Evolutionary conservation across 1,140 invertebrate genomes (phyloP), one percentile per base, ranked within the genome.

Genomic region (Eueides isabella): DNA sequence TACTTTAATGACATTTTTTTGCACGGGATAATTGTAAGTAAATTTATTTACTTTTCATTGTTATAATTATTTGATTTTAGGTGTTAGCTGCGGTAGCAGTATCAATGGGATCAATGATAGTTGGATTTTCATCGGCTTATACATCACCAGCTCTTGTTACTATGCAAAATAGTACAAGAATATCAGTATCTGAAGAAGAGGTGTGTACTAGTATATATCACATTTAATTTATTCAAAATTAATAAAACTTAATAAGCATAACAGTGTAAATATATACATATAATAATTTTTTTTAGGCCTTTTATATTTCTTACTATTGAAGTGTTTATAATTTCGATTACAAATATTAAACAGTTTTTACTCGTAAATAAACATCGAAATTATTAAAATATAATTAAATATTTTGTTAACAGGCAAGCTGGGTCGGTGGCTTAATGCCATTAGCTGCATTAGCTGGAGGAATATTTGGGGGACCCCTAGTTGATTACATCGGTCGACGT

Each of bases 371-470:
- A 11, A 38, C 5, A 38, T 38, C 31, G n/a, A n/a, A n/a, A n/a
- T n/a, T n/a, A n/a, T n/a, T n/a, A n/a, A n/a, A n/a, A n/a, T n/a
- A 14, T n/a, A 44, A 48, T 48, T 23, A 1, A 55, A 26, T 26
- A 11, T 55, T 55, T 26, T 23, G 11, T 26, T 44, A 4, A 31
- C 94, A 98, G 96, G 95, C 94, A 35, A 97, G 97, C 65, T 99
- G 98, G 98, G 96, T 99, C 70, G 97, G 97, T 38, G 97, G 97
- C 66, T 92, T 98, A 12, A 96, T 99, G 96, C 97, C 98, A 0
- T 86, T 99, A 63, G 96, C 97, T 67, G 98, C 97, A 9, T 90
- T 98, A 16, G 88, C 96, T 11, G 98, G 98, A 26, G 98, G 98
- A 9, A 95, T 98, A 1, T 80, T 96, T 5, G 98, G 97, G n/a